Evolutionary conservation across 2,797 vertebrate genomes (phyloP).

Genomic region (Sarcoramphus papa): DNA sequence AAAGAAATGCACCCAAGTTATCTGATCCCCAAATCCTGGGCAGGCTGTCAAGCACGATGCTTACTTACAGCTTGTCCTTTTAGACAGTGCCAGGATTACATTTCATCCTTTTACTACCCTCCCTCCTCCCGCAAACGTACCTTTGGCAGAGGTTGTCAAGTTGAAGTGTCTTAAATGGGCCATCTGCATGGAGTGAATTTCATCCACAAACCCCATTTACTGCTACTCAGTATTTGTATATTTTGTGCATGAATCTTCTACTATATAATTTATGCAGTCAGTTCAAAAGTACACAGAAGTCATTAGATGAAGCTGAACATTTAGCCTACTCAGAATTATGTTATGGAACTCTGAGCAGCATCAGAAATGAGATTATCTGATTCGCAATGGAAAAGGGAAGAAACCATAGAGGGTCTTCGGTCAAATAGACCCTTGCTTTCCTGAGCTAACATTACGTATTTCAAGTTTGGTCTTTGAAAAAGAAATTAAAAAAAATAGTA

Average conservation of each 20-base stretch:
- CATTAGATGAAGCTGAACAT: slow-evolving; percentile 33
- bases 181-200: slow-evolving; percentile 16
- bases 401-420: not conserved
- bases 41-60: not conserved
- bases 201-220: slow-evolving; percentile 19
- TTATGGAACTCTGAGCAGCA: not conserved
- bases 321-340: not conserved
- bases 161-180: not conserved
- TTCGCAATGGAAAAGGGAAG: not conserved
- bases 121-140: not conserved
- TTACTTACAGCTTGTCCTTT: not conserved
- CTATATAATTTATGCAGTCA: slow-evolving; percentile 23
- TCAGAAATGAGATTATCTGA: slow-evolving; percentile 14
- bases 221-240: slow-evolving; percentile 7
- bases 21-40: not conserved
- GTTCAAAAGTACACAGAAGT: slow-evolving; percentile 38
- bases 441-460: not conserved
- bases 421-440: not conserved
- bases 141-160: slow-evolving; percentile 8
- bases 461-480: not conserved
- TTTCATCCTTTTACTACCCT: not conserved
- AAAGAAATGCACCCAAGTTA: not conserved
- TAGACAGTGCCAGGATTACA: not conserved
- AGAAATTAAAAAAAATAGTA: not conserved
- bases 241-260: slow-evolving; percentile 27